Conservation (phyloP, 2,797 vertebrate species). For the Syngnathus rostellatus region DNA sequence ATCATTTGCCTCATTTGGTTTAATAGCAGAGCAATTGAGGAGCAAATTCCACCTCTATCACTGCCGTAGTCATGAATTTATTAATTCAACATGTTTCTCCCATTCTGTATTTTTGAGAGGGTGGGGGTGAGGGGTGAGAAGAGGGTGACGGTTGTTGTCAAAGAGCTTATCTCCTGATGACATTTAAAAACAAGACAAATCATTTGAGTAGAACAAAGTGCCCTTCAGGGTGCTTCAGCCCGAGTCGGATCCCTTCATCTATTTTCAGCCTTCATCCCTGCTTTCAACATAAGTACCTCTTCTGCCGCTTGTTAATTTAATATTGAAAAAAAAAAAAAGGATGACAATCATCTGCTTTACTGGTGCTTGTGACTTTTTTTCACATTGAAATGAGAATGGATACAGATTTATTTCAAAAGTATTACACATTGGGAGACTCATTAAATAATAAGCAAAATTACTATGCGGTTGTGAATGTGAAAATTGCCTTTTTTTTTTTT, state of each 20-base stretch:
- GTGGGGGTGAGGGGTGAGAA: no score
- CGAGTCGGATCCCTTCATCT: neutral
- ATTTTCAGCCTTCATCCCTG: neutral
- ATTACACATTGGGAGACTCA: no score
- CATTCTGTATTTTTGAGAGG: neutral
- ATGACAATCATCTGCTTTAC: no score
- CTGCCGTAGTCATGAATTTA: neutral
- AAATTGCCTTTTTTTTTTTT: no score
- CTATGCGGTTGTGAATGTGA: no score
- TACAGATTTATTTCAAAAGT: no score
- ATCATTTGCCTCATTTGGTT: neutral
- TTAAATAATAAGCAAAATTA: no score
- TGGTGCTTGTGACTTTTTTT: no score
- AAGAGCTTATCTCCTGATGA: neutral
- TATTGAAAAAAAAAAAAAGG: no score
- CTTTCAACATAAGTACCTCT: neutral
- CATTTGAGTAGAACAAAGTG: neutral
- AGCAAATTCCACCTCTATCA: neutral
- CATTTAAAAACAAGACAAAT: constrained; percentile 4
- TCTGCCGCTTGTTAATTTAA: neutral
- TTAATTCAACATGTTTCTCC: neutral
- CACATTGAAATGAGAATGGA: no score
- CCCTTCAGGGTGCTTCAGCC: neutral
- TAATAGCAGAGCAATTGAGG: neutral
- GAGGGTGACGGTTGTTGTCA: neutral